Evolutionary conservation across 2,797 vertebrate genomes (phyloP).

Genomic region (Xerus rutilus): DNA sequence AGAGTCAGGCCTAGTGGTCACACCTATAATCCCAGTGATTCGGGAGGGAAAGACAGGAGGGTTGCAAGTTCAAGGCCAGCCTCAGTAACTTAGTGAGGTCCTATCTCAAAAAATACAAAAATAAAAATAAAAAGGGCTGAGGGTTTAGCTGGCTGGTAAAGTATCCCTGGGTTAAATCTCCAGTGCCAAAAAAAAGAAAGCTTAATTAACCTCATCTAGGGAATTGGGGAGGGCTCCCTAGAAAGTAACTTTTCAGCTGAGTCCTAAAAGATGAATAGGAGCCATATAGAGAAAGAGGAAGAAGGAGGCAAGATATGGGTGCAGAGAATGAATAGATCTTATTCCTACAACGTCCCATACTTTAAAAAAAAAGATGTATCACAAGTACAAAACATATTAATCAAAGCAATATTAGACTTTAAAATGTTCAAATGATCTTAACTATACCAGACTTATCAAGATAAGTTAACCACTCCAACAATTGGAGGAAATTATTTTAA

Average conservation of each 20-base stretch:
- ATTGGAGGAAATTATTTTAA: background rate
- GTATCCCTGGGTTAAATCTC: too few species aligned
- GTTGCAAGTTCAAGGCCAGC: too few species aligned
- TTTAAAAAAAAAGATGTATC: background rate
- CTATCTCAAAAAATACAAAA: too few species aligned
- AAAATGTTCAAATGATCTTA: conserved; percentile 12
- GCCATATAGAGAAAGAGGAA: background rate
- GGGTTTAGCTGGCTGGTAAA: too few species aligned
- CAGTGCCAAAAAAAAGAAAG: background rate
- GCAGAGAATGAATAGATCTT: background rate
- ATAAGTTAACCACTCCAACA: background rate
- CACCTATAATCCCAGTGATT: too few species aligned
- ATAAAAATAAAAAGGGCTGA: too few species aligned
- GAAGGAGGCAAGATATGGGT: background rate
- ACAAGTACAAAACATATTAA: background rate
- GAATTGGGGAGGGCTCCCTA: background rate
- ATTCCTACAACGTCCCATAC: background rate
- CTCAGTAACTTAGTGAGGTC: too few species aligned
- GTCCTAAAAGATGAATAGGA: background rate
- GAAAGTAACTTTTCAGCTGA: background rate
- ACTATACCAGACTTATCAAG: background rate
- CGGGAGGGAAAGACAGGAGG: too few species aligned
- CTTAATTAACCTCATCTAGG: background rate
- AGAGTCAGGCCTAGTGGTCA: too few species aligned
- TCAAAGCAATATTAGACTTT: background rate